Base-by-base conservation (phyloP, 2,888 invertebrate genomes). In the Agrotis clavis region DNA sequence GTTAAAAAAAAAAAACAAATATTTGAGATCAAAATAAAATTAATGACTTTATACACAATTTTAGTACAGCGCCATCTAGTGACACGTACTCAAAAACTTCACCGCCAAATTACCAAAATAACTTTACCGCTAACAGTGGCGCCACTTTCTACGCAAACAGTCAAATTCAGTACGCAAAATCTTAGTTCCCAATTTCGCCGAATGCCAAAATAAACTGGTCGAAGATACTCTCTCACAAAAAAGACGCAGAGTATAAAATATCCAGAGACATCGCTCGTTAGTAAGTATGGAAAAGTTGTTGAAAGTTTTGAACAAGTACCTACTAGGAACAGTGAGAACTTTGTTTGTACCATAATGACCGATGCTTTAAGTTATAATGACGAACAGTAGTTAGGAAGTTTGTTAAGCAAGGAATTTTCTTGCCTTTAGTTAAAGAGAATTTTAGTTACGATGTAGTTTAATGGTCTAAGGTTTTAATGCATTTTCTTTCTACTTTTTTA, bases 291-390 rank as follows among this genome's bases (percentile, higher is more conserved):
- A 65, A 75, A 68, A 67, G 54, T 73, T 71, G 54, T 67, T 57
- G 30, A 78, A 78, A 81, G 61, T 85, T 78, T 71, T 72, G 71
- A 83, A 79, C 64, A 64, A 75, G 70, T 72, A 60, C n/a, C n/a
- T n/a, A n/a, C 65, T 51, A 63, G 19, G 54, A 74, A 64, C 50
- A 60, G 47, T 35, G 41, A 54, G 35, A 83, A 84, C 77, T 83
- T 82, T 64, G 86, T 74, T 74, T 77, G 71, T 67, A 19, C 63
- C 63, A 64, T 84, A 83, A 85, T 85, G 81, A 74, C 67, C 71
- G 71, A 64, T 60, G 70, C 69, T 85, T 60, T 47, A 85, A 85
- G 81, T 84, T 84, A 81, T 85, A 84, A 84, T 78, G 81, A 84
- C 72, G 78, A 72, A 60, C 45, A 67, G 57, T 59, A 86, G 79